These are phyloP conservation scores for Cryptoprocta ferox DNA, from an alignment of 2,797 vertebrate genomes.

Conservation along the genomic window DNA sequence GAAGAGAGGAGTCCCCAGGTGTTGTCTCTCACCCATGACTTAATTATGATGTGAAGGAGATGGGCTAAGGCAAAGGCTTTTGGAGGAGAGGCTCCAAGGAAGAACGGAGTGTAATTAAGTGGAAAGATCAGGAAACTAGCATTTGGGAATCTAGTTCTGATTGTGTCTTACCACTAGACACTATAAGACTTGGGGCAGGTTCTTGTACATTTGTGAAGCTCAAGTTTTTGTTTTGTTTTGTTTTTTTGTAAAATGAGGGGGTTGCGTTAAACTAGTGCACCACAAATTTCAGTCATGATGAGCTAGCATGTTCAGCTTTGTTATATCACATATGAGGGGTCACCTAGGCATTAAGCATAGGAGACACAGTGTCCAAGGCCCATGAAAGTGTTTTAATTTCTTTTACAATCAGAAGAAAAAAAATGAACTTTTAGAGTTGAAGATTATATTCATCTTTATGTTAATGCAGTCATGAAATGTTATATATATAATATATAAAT, in stretches of 20 bases:
- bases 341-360: not conserved
- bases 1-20: not conserved
- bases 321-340: not conserved
- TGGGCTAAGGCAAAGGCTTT: not conserved
- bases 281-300: not conserved
- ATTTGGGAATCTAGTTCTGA: not conserved
- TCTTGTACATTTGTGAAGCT: not conserved
- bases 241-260: not conserved
- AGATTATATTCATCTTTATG: not conserved
- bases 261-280: not conserved
- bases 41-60: not conserved
- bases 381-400: not conserved
- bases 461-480: not conserved
- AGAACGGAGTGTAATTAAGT: not conserved
- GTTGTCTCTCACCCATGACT: not conserved
- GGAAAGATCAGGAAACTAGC: not conserved
- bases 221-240: not conserved
- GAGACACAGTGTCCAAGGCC: not conserved
- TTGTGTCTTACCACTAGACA: not conserved
- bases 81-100: not conserved
- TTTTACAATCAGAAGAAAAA: conserved; percentile 7
- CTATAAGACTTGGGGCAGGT: not conserved
- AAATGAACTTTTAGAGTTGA: not conserved
- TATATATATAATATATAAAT: not conserved
- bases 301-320: not conserved